Evolutionary conservation across 2,888 invertebrate species (phyloP), one percentile per base, ranked within the genome.

Genomic region (Drosophila bunnanda): DNA sequence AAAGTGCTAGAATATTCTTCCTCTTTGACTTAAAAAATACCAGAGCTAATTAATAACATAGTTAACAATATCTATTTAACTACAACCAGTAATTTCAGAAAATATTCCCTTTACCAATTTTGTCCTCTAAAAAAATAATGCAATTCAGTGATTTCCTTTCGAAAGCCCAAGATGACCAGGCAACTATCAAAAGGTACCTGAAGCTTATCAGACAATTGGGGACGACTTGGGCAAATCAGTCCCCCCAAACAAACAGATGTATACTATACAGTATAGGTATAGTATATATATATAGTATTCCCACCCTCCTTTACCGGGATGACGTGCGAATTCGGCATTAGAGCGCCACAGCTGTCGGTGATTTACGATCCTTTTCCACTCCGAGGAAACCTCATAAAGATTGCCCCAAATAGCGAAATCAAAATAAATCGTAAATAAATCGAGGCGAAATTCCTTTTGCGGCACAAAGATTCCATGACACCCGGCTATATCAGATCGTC

Each of bases 381-480:
- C 12, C 22, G 30, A n/a, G 48, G 71, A 65, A 71, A 73, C 44
- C 65, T 74, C 84, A 69, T 84, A 84, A 79, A 84, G 84, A 82
- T 84, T 80, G 77, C 6, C 25, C 41, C 54, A 25, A 58, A 36
- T 57, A 52, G 44, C 64, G 58, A 75, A 83, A 84, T 81, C 83
- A 84, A 85, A 84, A 84, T 80, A 84, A 84, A 84, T 81, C 83
- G 78, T 85, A 81, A 84, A 84, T 85, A 81, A 81, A 85, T 82
- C 78, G 70, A 34, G 55, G 39, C 71, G 62, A 57, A 62, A 72
- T 72, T 64, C 64, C 54, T 60, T 67, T 32, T 2, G 50, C 50
- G 20, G 28, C 15, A 28, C 44, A 70, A 72, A 70, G 64, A 64
- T 62, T 52, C 58, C 52, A 56, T 67, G 61, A 64, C 77, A 67